Evolutionary conservation across 2,113 vertebrate genomes (phyloP), one percentile per base, ranked within the genome.

Genomic region (Hypanus sabinus): DNA sequence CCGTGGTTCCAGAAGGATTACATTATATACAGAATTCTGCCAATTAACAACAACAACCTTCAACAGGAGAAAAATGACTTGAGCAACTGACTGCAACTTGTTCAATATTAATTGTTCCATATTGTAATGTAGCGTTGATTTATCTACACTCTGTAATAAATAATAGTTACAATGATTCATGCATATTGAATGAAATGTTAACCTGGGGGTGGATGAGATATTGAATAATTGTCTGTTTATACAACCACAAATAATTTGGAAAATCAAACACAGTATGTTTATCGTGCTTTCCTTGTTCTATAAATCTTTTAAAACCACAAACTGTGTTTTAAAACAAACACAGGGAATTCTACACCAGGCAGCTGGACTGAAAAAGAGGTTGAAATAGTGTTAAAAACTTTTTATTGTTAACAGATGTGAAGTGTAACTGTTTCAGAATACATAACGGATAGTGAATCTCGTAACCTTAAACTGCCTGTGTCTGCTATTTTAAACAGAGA

Each of bases 101-200:
- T 83, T 83, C 80, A 55, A 83, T 83, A 83, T 83, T 55, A 83
- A 83, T 83, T 83, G 38, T 55, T 36, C 46, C 80, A 55, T 46
- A 55, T 22, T 55, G 80, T 83, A 83, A 24, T 55, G 18, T 83
- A 46, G 0, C 22, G 38, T 83, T 83, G 38, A 55, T 83, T 83
- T 83, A 83, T 83, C 6, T 83, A 55, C 9, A 83, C 7, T 22
- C 80, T 83, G 79, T 81, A 83, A 83, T 55, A 83, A 83, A 83
- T 83, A 27, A 81, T 81, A 38, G 79, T 83, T 83, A 24, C 36
- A 55, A 46, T 46, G 80, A 24, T 46, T 27, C 80, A 83, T 83
- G 38, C 80, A 83, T 46, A 83, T 55, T 22, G 80, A 46, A 83
- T 83, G 80, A 81, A 81, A 81, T 46, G 36, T 46, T 55, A 83